Base-by-base conservation (phyloP, 2,888 invertebrate genomes). In the Rambutsinella grinnellia region DNA sequence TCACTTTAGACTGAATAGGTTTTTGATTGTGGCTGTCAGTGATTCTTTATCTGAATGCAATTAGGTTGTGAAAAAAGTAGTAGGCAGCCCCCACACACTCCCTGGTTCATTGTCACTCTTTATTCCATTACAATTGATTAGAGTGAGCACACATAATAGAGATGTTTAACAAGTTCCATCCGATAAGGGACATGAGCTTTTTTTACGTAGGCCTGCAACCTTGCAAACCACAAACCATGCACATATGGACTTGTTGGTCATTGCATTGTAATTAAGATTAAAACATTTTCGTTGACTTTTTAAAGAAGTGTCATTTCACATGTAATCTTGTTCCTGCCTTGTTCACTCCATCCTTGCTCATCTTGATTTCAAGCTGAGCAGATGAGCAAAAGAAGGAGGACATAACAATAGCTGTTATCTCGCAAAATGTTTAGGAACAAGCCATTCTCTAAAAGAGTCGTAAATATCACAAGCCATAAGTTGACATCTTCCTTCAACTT, bases 191-290 rank as follows among this genome's bases (percentile, higher is more conserved):
- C 36, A 13, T 36, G 13, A 13, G 36, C 36, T 8, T 8, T 36
- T 36, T 36, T 36, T 36, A 36, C 13, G 36, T 36, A 5, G 62
- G 17, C 62, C 62, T 62, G 47, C 62, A 62, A 51, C 51, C 62
- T 51, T 15, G 13, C 21, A 24, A 23, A n/a, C 24, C 47, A 2
- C 47, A 23, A 21, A 36, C 19, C 44, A 2, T n/a, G 6, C 21
- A 19, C 13, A 23, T 23, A n/a, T 58, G 17, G 2, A 36, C 28
- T 3, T 36, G 5, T 5, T 8, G 13, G 36, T 13, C 13, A 13
- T 36, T 36, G 36, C 36, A 49, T 5, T 49, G 49, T 49, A 19
- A 15, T 49, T 19, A 49, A 15, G 19, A 62, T 62, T 62, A 62
- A 62, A 46, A 51, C 62, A 27, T 49, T 15, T 26, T 62, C 28